Evolutionary conservation across 2,797 vertebrate genomes (phyloP).

Genomic region (Oreochromis grahami): DNA sequence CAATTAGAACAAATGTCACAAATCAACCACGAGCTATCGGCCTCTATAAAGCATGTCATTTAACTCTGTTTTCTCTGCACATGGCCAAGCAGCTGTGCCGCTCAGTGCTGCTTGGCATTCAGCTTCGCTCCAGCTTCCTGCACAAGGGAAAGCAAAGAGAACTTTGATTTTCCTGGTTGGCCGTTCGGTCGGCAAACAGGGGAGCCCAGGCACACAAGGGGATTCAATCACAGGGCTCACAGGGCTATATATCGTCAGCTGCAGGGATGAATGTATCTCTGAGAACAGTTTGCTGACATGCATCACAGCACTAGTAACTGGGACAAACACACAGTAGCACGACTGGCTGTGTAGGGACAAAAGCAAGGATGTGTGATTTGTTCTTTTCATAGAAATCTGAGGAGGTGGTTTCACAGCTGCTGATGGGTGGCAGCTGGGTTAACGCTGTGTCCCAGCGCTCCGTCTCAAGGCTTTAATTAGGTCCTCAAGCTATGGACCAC

Average conservation of each 20-base stretch:
- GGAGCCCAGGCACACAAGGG: constrained; percentile 25
- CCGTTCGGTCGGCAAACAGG: constrained; percentile 65
- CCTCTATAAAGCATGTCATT: constrained; percentile 27
- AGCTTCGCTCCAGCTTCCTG: constrained; percentile 64
- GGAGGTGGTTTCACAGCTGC: constrained; percentile 49
- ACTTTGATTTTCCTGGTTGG: constrained; percentile 68
- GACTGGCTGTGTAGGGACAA: background rate
- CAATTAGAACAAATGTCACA: constrained; percentile 1
- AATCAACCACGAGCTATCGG: background rate
- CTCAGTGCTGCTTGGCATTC: constrained; percentile 75
- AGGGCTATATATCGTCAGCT: background rate
- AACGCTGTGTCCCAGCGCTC: constrained; percentile 20
- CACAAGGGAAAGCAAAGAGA: constrained; percentile 72
- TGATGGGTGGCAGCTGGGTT: constrained; percentile 15
- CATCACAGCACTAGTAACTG: background rate
- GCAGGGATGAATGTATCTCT: background rate
- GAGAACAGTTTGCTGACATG: background rate
- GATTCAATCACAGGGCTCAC: constrained; percentile 19
- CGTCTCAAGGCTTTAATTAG: constrained; percentile 56
- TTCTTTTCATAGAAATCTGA: background rate
- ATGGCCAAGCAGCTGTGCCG: constrained; percentile 65
- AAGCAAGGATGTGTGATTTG: background rate
- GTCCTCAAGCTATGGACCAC: constrained; percentile 39
- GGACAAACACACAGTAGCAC: background rate
- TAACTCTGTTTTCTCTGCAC: constrained; percentile 45